Percentiles rank a stretch among this genome's conserved stretches.
These are phyloP conservation scores for Campoplex nolae DNA, from an alignment of 2,888 invertebrate genomes.

Conservation along the genomic window DNA sequence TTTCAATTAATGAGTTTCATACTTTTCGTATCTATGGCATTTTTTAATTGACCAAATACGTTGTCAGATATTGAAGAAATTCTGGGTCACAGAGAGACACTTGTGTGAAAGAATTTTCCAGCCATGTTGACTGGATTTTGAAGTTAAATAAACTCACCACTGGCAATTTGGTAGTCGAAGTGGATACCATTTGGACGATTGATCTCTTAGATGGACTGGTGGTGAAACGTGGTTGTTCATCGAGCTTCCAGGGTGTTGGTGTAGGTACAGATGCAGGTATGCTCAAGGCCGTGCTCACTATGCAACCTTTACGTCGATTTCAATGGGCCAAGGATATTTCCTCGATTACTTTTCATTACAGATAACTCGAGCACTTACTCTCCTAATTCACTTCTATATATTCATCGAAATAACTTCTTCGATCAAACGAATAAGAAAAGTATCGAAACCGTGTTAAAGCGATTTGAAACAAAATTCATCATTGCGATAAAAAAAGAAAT, in stretches of 20 bases:
- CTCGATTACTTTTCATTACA: constrained; percentile 48
- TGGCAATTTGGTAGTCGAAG: constrained; percentile 74
- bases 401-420: not conserved
- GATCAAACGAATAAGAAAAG: not conserved
- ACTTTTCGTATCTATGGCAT: not conserved
- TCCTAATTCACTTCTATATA: not conserved
- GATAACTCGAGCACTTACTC: constrained; percentile 16
- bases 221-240: constrained; percentile 74
- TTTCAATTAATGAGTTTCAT: not conserved
- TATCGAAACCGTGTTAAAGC: not conserved
- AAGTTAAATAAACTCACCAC: constrained; percentile 71
- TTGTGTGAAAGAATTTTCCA: not conserved
- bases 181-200: constrained; percentile 72
- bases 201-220: constrained; percentile 77
- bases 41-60: not conserved
- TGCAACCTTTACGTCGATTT: constrained; percentile 75
- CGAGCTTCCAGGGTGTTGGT: constrained; percentile 60
- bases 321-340: constrained; percentile 64
- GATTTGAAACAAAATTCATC: not conserved
- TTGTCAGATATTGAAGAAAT: not conserved
- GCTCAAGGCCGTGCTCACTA: constrained; percentile 78
- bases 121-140: not conserved
- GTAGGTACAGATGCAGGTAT: constrained; percentile 74
- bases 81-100: not conserved
- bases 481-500: not conserved